Conservation (phyloP, 2,797 vertebrate species). For the Sparidentex hasta region DNA sequence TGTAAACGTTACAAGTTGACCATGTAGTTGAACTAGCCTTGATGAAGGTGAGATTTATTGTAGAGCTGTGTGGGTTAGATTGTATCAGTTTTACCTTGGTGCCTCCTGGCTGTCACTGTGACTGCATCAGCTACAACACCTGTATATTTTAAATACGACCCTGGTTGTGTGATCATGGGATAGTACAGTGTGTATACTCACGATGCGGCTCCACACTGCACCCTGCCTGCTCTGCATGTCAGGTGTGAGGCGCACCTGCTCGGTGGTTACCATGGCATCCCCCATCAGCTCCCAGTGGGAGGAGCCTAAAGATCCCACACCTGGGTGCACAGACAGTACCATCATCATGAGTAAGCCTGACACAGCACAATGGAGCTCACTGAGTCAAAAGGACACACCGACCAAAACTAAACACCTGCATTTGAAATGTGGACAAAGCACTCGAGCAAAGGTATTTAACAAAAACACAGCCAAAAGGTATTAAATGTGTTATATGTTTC, state of each 20-base stretch:
- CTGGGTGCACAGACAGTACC: conserved; percentile 74
- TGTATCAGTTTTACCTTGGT: not conserved
- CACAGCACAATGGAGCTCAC: conserved; percentile 20
- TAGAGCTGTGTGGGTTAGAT: not conserved
- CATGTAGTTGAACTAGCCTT: not conserved
- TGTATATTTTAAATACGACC: not conserved
- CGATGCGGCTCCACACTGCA: conserved; percentile 94
- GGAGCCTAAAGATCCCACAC: conserved; percentile 90
- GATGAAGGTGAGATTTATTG: not conserved
- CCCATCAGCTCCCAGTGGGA: conserved; percentile 96
- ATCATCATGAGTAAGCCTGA: conserved; percentile 37
- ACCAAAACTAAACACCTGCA: not conserved
- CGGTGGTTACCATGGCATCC: conserved; percentile 94
- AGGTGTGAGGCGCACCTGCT: conserved; percentile 94
- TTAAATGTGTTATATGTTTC: too few species aligned
- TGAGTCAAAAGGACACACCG: not conserved
- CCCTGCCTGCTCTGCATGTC: conserved; percentile 96
- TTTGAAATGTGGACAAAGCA: not conserved
- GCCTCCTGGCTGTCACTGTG: not conserved
- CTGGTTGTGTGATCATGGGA: not conserved
- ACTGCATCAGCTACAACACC: not conserved
- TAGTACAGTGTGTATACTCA: conserved; percentile 80
- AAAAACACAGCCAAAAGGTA: not conserved
- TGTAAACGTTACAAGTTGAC: not conserved
- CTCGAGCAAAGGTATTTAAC: not conserved